phyloP scores from a whole-genome alignment of 2,113 vertebrate genomes.

The Climacteris rufus region DNA sequence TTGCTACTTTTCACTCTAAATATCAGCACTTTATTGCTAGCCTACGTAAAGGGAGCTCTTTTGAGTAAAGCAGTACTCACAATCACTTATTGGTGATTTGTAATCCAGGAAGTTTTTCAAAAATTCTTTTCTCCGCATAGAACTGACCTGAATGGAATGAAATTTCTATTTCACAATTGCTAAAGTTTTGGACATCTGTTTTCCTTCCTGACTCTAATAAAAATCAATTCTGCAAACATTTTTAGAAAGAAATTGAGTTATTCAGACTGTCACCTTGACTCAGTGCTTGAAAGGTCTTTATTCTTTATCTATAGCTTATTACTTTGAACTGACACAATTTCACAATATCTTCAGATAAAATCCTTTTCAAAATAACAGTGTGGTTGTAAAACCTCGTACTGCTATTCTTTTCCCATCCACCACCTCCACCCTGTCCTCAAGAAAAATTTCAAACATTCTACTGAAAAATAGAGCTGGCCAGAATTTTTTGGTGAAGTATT shows the following conservation, averaged over 20 bases:
- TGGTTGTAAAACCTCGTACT: not conserved
- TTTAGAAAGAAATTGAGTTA: not conserved
- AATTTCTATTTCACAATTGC: not conserved
- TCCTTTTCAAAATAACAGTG: not conserved
- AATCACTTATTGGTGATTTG: not conserved
- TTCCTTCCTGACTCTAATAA: not conserved
- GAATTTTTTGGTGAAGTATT: not conserved
- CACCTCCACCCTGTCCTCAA: not conserved
- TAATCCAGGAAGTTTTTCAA: not conserved
- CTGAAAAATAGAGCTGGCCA: not conserved
- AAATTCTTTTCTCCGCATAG: not conserved
- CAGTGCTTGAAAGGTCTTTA: not conserved
- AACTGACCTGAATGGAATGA: not conserved
- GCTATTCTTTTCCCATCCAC: not conserved
- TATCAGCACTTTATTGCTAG: not conserved
- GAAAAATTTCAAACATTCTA: not conserved
- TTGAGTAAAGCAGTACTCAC: not conserved
- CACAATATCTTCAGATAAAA: not conserved
- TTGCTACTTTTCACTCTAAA: not conserved
- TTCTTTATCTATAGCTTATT: not conserved
- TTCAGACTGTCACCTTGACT: not conserved
- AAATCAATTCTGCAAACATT: not conserved
- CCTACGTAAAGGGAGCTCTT: not conserved
- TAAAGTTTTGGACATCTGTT: not conserved
- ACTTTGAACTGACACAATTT: not conserved